phyloP scores from a whole-genome alignment of 2,888 invertebrate species.

The Craniophora ligustri region DNA sequence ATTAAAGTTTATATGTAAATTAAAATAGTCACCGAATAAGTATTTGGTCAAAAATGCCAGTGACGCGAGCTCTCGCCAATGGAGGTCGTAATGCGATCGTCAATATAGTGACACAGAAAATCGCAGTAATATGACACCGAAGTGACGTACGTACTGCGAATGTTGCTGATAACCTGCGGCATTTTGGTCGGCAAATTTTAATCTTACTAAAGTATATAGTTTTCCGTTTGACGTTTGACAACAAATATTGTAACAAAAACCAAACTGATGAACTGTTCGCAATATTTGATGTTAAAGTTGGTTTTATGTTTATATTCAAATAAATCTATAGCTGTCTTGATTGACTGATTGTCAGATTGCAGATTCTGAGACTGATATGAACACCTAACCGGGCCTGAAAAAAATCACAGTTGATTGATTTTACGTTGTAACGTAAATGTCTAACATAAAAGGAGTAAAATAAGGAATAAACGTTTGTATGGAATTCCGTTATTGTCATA shows the following conservation, averaged over 20 bases:
- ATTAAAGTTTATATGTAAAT: conserved; percentile 2
- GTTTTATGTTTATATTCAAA: too few relatives aligned
- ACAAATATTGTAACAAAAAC: conserved; percentile 7
- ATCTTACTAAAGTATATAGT: not conserved
- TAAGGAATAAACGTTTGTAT: too few relatives aligned
- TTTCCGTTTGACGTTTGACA: not conserved
- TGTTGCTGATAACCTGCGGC: conserved; percentile 1
- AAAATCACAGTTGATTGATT: too few relatives aligned
- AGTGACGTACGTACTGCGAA: conserved; percentile 23
- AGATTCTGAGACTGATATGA: too few relatives aligned
- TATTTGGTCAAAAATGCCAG: conserved; percentile 28
- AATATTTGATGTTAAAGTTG: conserved; percentile 3
- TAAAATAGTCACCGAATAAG: conserved; percentile 27
- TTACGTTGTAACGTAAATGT: too few relatives aligned
- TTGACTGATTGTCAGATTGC: too few relatives aligned
- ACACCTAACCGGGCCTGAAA: too few relatives aligned
- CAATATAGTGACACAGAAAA: conserved; percentile 28
- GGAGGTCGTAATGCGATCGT: conserved; percentile 25
- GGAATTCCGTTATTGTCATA: too few relatives aligned
- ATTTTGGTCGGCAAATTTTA: conserved; percentile 9
- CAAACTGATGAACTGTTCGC: not conserved
- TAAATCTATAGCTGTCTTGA: too few relatives aligned
- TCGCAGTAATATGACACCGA: conserved; percentile 28
- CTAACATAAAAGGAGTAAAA: too few relatives aligned
- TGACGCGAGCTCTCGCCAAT: conserved; percentile 3